These are phyloP conservation scores for Amphipyra tragopoginis DNA, from an alignment of 2,888 invertebrate species.

Conservation along the genomic window DNA sequence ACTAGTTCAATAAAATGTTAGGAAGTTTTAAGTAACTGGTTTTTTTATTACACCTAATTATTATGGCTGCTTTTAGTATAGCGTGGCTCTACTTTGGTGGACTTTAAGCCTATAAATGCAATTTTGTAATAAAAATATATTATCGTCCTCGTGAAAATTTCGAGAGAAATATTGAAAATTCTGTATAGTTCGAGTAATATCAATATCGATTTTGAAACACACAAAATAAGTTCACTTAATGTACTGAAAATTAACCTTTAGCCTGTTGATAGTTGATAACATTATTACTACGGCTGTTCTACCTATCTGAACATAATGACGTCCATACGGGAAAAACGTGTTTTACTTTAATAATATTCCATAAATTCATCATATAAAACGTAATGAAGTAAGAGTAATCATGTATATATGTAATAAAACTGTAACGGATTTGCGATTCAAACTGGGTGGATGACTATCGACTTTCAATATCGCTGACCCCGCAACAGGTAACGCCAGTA, in stretches of 20 bases:
- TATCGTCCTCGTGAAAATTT: no score
- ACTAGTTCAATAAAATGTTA: no score
- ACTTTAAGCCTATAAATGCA: no score
- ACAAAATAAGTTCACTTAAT: not conserved
- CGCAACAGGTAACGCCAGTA: slow-evolving; percentile 68
- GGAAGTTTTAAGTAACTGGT: no score
- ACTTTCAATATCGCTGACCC: slow-evolving; percentile 56
- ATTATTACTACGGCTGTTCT: not conserved
- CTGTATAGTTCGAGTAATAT: no score
- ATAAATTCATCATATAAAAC: not conserved
- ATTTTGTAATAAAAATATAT: no score
- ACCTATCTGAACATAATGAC: no score
- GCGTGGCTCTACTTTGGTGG: no score
- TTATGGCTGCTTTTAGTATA: no score
- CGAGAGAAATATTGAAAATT: no score
- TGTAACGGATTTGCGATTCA: slow-evolving; percentile 45
- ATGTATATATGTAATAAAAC: slow-evolving; percentile 3
- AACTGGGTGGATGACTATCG: slow-evolving; percentile 23
- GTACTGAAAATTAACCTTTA: not conserved
- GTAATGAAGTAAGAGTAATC: slow-evolving; percentile 1
- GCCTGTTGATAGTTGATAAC: not conserved
- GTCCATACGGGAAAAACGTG: slow-evolving; percentile 11
- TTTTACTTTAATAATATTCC: not conserved
- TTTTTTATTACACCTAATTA: no score
- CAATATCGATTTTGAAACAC: no score